Conservation (phyloP, 2,888 invertebrate genomes). For the Drosophila sordidapex region DNA sequence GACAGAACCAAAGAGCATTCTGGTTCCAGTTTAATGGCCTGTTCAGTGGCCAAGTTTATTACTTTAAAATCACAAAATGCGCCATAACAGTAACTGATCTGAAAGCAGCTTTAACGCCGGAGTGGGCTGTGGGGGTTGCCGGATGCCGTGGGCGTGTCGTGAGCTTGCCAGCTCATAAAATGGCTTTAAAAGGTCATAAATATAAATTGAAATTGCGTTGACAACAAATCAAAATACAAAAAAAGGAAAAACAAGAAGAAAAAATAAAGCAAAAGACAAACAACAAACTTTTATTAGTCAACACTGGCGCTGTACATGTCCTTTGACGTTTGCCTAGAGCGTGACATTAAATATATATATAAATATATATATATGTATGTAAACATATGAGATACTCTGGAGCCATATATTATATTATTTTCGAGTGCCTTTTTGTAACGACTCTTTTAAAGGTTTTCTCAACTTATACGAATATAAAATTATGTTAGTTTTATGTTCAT, state of each 20-base stretch:
- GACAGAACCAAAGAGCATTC: constrained; percentile 1
- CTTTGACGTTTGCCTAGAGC: not conserved
- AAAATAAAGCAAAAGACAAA: constrained; percentile 12
- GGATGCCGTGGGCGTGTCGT: not conserved
- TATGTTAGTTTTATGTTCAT: too few species aligned
- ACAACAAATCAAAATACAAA: constrained; percentile 48
- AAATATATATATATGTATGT: too few species aligned
- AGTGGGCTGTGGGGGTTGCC: not conserved
- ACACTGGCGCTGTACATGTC: not conserved
- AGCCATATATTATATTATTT: too few species aligned
- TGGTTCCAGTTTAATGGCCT: constrained; percentile 54
- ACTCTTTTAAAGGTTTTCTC: too few species aligned
- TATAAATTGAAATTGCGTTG: constrained; percentile 77
- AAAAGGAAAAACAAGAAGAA: not conserved
- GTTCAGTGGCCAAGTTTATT: constrained; percentile 69
- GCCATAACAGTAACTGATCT: constrained; percentile 59
- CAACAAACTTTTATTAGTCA: constrained; percentile 38
- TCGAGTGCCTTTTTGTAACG: too few species aligned
- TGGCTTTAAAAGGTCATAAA: constrained; percentile 74
- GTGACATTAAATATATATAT: not conserved
- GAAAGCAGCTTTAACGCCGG: not conserved
- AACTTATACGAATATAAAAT: too few species aligned
- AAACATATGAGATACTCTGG: too few species aligned
- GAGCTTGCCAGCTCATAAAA: constrained; percentile 75
- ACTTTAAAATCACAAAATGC: constrained; percentile 74